Conservation (phyloP, 2,113 vertebrate genomes). For the Pungitius pungitius region DNA sequence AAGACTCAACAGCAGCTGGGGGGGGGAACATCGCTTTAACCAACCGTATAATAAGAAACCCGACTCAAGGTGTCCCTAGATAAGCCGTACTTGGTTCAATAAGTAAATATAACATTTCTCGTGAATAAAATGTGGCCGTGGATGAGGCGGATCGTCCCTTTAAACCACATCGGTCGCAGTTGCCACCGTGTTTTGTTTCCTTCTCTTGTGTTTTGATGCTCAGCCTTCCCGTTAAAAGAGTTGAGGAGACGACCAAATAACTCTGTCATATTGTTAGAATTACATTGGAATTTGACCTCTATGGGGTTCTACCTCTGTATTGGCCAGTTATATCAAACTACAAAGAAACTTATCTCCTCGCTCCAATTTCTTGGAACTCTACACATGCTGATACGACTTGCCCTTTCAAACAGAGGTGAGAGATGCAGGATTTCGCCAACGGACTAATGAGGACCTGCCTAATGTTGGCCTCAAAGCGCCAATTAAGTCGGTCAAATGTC, state of each 20-base stretch:
- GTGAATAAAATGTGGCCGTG: not conserved
- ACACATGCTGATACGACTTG: no score
- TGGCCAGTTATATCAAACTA: slow-evolving; percentile 5
- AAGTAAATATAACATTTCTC: not conserved
- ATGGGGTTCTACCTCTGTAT: not conserved
- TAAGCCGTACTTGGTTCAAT: not conserved
- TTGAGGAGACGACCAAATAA: slow-evolving; percentile 34
- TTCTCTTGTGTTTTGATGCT: slow-evolving; percentile 6
- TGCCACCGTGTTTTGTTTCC: slow-evolving; percentile 4
- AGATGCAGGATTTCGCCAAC: not conserved
- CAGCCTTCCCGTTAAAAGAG: not conserved
- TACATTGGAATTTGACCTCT: slow-evolving; percentile 1
- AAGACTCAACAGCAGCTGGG: slow-evolving; percentile 19
- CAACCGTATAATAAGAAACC: slow-evolving; percentile 35
- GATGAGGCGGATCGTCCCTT: slow-evolving; percentile 1
- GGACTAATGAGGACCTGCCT: not conserved
- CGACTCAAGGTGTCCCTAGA: not conserved
- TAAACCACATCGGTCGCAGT: slow-evolving; percentile 23
- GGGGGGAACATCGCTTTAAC: slow-evolving; percentile 46
- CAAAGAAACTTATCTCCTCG: not conserved
- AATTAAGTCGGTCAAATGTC: not conserved
- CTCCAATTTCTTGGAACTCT: not conserved
- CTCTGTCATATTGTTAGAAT: accelerated
- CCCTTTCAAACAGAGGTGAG: not conserved
- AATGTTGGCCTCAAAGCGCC: not conserved